phyloP scores from a whole-genome alignment of 2,113 vertebrate genomes.

The Thinocorus orbignyianus region DNA sequence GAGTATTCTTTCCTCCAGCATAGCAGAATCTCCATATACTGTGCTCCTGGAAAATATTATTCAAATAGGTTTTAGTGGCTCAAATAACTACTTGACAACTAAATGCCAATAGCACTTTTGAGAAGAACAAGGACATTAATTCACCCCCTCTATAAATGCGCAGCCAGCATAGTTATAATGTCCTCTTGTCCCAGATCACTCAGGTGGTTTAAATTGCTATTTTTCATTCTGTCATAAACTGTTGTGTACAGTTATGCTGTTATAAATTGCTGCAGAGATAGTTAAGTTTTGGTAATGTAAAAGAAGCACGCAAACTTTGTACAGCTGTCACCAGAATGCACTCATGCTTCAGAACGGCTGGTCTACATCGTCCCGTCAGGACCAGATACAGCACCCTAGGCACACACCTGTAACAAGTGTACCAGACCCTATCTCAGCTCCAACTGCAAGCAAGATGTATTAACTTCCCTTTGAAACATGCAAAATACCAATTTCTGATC shows the following conservation, averaged over 20 bases:
- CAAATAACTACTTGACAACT: neutral
- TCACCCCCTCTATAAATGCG: neutral
- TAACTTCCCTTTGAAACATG: neutral
- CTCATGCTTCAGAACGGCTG: rapidly evolving
- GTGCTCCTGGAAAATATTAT: neutral
- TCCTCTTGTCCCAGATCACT: neutral
- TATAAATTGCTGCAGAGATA: neutral
- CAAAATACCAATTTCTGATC: neutral
- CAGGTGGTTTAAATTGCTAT: neutral
- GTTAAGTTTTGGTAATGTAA: neutral
- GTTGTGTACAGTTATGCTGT: neutral
- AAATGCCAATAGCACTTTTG: neutral
- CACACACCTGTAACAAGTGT: neutral
- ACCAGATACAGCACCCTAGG: rapidly evolving
- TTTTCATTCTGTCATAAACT: neutral
- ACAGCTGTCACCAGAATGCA: neutral
- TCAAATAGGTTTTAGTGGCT: neutral
- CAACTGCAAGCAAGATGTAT: neutral
- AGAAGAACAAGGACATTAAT: neutral
- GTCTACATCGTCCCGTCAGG: neutral
- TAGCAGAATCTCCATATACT: neutral
- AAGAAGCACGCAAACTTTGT: neutral
- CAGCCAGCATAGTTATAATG: neutral
- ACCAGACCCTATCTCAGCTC: neutral
- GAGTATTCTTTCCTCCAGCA: neutral